phyloP scores from a whole-genome alignment of 2,797 vertebrate species.

The Mus caroli region DNA sequence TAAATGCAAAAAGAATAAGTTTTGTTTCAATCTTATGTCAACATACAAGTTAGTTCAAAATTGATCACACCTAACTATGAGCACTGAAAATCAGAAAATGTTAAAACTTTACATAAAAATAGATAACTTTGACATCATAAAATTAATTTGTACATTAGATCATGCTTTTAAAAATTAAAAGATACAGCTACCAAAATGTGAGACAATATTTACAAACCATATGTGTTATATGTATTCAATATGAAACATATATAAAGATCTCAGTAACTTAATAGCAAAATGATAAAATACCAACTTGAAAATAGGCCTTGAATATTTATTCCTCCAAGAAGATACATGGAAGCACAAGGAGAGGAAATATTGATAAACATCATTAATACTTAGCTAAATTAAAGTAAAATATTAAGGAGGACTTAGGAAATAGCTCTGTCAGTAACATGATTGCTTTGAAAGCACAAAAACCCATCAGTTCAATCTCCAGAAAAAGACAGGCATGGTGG shows the following conservation, averaged over 20 bases:
- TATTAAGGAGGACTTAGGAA: not conserved
- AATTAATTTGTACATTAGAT: not conserved
- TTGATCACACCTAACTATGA: not conserved
- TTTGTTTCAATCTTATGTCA: not conserved
- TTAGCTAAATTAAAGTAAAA: not conserved
- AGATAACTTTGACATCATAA: not conserved
- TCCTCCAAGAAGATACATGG: not conserved
- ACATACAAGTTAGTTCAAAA: not conserved
- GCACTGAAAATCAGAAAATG: not conserved
- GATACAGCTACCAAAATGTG: not conserved
- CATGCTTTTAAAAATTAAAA: not conserved
- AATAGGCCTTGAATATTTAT: not conserved
- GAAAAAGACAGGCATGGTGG: not conserved
- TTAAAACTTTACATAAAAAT: not conserved
- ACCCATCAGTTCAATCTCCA: not conserved
- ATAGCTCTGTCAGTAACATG: not conserved
- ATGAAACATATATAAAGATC: not conserved
- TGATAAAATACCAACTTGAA: not conserved
- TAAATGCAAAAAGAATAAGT: not conserved
- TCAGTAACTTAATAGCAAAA: not conserved
- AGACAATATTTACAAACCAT: constrained; percentile 9
- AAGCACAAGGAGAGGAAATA: not conserved
- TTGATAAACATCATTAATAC: not conserved
- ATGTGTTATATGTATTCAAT: not conserved
- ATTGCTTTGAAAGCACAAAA: not conserved